phyloP scores from a whole-genome alignment of 2,113 vertebrate species.

The Muscicapa adusta region DNA sequence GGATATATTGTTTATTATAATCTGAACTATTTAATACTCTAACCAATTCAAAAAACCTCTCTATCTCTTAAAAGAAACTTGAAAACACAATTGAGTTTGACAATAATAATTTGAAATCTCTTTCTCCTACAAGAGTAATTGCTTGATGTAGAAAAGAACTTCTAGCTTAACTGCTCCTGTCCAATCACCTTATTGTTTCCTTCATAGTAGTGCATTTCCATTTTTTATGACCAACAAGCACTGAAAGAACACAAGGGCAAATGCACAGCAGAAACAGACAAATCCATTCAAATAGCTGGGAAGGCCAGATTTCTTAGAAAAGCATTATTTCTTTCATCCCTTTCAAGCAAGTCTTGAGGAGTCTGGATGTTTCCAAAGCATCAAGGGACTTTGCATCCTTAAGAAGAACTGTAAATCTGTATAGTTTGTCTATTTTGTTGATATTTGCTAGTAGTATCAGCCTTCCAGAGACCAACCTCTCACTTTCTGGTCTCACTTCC shows the following conservation, averaged over 20 bases:
- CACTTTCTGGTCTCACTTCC: neutral
- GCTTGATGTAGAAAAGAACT: neutral
- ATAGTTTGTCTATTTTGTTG: neutral
- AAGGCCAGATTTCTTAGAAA: neutral
- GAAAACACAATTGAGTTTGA: neutral
- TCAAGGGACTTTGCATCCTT: neutral
- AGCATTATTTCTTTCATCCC: neutral
- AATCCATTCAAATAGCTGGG: neutral
- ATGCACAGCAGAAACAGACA: neutral
- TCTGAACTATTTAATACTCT: neutral
- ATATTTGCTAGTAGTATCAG: neutral
- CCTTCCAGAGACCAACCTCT: neutral
- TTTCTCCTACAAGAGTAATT: neutral
- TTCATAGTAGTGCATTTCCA: neutral
- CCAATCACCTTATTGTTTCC: neutral
- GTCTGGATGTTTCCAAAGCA: neutral
- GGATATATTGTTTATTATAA: neutral
- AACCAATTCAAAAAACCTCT: neutral
- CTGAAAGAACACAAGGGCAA: fast-evolving
- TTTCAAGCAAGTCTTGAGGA: neutral
- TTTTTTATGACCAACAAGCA: neutral
- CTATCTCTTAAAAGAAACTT: neutral
- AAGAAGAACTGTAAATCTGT: neutral
- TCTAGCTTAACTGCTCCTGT: neutral
- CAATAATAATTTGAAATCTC: neutral